A percentile compares a stretch with the other conserved stretches of the same genome.
Evolutionary conservation across 2,888 invertebrate genomes (phyloP).

Genomic region (Agrochola lota): DNA sequence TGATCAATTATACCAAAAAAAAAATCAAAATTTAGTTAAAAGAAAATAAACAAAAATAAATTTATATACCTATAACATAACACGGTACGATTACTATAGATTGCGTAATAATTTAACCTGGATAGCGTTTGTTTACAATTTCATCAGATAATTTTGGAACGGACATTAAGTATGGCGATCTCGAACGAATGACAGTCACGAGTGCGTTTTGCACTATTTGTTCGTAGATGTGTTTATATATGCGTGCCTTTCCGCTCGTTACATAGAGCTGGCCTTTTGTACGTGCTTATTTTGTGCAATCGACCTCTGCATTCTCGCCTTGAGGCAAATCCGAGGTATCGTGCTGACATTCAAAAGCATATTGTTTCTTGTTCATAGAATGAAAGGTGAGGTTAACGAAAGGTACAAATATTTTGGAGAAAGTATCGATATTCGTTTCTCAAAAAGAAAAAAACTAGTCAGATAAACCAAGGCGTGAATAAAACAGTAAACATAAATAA

Average conservation of each 20-base stretch:
- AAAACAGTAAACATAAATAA: background rate
- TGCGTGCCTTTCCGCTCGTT: background rate
- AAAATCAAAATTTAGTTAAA: no score
- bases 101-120: no score
- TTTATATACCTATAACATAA: no score
- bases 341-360: constrained; percentile 55
- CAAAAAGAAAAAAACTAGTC: no score
- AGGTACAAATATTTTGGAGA: background rate
- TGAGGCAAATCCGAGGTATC: constrained; percentile 45
- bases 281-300: background rate
- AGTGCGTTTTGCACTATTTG: background rate
- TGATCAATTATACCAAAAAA: no score
- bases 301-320: constrained; percentile 66
- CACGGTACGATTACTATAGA: no score
- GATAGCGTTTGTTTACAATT: no score
- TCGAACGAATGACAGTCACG: background rate
- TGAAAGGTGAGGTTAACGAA: background rate
- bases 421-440: background rate
- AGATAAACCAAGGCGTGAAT: background rate
- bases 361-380: constrained; percentile 35
- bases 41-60: no score
- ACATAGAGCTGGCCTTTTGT: background rate
- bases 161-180: background rate
- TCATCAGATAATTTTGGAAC: no score
- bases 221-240: background rate